A percentile compares a stretch with the other conserved stretches of the same genome.
Conservation (phyloP, 2,113 vertebrate genomes). For the Callipepla squamata region DNA sequence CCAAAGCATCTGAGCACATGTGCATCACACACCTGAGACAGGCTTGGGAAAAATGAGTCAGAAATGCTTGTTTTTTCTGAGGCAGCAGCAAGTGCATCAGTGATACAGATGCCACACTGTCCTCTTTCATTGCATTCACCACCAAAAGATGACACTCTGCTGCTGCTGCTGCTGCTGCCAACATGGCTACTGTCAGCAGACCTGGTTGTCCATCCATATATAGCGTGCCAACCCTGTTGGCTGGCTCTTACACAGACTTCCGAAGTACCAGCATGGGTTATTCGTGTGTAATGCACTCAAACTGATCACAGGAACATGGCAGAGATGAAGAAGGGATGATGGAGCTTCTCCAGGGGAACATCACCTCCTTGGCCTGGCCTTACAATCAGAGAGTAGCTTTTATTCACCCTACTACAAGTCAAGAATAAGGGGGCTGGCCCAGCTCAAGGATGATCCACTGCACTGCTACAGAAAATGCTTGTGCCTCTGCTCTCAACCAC, state of each 20-base stretch:
- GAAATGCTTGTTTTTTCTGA: not conserved
- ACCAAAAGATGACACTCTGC: not conserved
- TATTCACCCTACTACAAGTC: constrained; percentile 13
- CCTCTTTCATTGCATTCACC: not conserved
- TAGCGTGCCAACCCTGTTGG: rapidly evolving
- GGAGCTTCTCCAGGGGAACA: not conserved
- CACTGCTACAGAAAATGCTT: not conserved
- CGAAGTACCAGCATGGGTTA: not conserved
- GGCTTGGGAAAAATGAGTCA: not conserved
- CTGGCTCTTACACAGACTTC: not conserved
- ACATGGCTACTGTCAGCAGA: not conserved
- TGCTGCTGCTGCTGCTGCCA: not conserved
- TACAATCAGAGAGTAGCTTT: not conserved
- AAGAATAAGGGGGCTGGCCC: constrained; percentile 27
- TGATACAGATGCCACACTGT: not conserved
- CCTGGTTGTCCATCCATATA: not conserved
- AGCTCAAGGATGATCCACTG: constrained; percentile 11
- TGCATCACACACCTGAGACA: rapidly evolving
- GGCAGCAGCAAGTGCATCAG: rapidly evolving
- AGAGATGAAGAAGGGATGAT: not conserved
- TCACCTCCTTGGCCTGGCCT: not conserved
- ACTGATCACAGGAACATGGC: not conserved
- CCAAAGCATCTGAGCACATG: rapidly evolving
- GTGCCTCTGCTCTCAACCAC: not conserved
- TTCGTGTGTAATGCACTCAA: constrained; percentile 14